Conservation (phyloP, 92 coral and sea anemone genomes). For the Metridium senile region DNA sequence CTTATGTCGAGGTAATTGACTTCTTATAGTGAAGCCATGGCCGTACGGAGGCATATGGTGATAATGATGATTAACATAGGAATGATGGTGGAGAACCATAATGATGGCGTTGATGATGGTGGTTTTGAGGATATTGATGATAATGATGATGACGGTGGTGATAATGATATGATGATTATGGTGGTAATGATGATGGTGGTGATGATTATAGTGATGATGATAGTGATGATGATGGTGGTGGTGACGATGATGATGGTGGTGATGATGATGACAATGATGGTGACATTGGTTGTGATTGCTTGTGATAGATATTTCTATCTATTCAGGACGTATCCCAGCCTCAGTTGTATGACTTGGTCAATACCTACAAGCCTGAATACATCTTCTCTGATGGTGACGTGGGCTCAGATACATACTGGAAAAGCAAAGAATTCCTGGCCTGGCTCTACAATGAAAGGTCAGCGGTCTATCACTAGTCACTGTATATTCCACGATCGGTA, state of each 20-base stretch:
- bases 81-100: background rate
- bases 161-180: background rate
- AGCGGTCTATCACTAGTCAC: background rate
- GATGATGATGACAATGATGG: background rate
- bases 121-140: background rate
- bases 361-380: constrained; percentile 55
- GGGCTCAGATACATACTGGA: constrained; percentile 65
- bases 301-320: no score
- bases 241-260: background rate
- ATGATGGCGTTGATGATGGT: background rate
- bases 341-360: constrained; percentile 55
- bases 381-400: constrained; percentile 64
- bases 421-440: constrained; percentile 65
- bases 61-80: background rate
- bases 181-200: no score
- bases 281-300: no score
- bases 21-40: background rate
- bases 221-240: background rate
- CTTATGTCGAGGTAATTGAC: constrained; percentile 61
- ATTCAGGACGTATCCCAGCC: constrained; percentile 47
- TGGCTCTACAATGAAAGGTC: constrained; percentile 84
- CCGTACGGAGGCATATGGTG: background rate
- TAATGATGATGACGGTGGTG: background rate
- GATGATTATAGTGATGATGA: background rate
- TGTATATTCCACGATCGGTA: no score